Percentiles rank a stretch among this genome's conserved stretches.
Conservation (phyloP, 1,140 invertebrate species). For the Frieseomelitta varia region DNA sequence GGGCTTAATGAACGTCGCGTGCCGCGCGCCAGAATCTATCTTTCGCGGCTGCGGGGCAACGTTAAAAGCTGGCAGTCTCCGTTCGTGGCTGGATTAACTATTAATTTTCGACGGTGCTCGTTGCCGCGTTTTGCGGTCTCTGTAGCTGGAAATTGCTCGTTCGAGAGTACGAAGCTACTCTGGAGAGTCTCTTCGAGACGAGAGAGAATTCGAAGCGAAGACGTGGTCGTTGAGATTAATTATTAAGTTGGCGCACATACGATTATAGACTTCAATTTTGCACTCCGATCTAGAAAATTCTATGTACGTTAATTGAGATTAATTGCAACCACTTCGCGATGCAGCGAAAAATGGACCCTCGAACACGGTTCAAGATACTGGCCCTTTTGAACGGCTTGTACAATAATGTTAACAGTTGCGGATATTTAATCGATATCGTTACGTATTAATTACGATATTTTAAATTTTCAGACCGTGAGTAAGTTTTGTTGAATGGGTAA, state of each 20-base stretch:
- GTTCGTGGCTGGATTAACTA: constrained; percentile 15
- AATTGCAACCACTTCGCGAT: too few species aligned
- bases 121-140: background rate
- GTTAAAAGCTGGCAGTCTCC: background rate
- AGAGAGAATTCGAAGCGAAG: background rate
- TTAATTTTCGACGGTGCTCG: constrained; percentile 24
- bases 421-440: too few species aligned
- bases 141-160: background rate
- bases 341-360: too few species aligned
- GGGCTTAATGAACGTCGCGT: constrained; percentile 71
- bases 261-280: background rate
- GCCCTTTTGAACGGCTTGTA: too few species aligned
- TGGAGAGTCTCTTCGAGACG: background rate
- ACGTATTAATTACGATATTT: too few species aligned
- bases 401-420: too few species aligned
- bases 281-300: too few species aligned
- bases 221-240: background rate
- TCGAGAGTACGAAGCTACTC: background rate
- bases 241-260: too few species aligned
- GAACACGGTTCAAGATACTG: too few species aligned
- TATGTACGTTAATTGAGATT: too few species aligned
- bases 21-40: constrained; percentile 52
- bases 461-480: too few species aligned
- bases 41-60: constrained; percentile 16
- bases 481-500: too few species aligned